Percentiles rank a stretch among this genome's conserved stretches.
Conservation (phyloP, 2,888 invertebrate species). For the Formica aserva region DNA sequence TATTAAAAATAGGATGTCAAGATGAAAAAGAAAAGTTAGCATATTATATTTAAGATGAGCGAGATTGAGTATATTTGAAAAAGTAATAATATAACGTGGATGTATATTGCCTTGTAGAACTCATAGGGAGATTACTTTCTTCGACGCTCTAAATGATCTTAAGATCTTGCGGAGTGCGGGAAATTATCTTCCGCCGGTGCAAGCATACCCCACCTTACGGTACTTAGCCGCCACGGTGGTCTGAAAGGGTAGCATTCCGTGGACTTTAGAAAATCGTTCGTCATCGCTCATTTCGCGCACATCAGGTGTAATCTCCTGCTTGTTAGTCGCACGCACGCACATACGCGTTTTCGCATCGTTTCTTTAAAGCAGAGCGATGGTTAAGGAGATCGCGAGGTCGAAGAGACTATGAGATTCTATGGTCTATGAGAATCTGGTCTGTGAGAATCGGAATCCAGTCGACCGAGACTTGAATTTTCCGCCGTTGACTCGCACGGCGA, state of each 20-base stretch:
- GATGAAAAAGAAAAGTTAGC: neutral
- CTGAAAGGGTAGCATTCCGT: conserved; percentile 22
- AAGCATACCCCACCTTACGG: conserved; percentile 43
- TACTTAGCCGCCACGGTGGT: conserved; percentile 17
- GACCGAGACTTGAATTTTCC: conserved; percentile 60
- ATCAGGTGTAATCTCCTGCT: neutral
- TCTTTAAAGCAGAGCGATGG: conserved; percentile 52
- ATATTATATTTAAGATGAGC: neutral
- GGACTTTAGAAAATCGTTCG: conserved; percentile 33
- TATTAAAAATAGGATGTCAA: neutral
- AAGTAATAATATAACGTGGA: neutral
- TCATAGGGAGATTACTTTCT: conserved; percentile 15
- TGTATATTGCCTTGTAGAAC: neutral
- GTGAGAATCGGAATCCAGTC: conserved; percentile 40
- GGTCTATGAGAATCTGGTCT: conserved; percentile 55
- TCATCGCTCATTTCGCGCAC: conserved; percentile 17
- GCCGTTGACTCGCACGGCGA: neutral
- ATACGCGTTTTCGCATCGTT: conserved; percentile 22
- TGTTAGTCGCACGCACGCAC: conserved; percentile 13
- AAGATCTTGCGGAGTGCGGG: conserved; percentile 6
- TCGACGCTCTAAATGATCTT: conserved; percentile 4
- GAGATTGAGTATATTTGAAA: neutral
- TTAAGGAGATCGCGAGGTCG: conserved; percentile 44
- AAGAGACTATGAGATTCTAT: conserved; percentile 50
- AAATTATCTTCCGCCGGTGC: conserved; percentile 30